These are phyloP conservation scores for Gymnobelideus leadbeateri DNA, from an alignment of 2,113 vertebrate species.

Conservation along the genomic window DNA sequence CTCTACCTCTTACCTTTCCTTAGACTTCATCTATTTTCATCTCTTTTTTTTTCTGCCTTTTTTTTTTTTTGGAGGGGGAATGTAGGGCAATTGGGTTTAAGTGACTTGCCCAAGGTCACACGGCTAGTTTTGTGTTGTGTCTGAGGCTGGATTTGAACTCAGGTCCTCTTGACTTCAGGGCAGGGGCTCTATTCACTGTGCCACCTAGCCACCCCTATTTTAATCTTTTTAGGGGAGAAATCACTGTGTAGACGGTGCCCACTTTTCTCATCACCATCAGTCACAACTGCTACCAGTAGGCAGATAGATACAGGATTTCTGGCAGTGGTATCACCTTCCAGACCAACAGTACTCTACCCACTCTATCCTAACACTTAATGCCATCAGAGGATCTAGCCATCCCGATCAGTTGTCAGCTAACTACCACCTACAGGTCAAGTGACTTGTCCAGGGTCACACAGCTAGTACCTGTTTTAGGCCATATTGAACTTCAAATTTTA, in stretches of 20 bases:
- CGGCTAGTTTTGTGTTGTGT: too few species aligned
- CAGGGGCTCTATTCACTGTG: too few species aligned
- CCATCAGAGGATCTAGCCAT: neutral
- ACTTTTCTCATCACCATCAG: neutral
- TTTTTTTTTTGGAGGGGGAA: too few species aligned
- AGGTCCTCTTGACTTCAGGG: too few species aligned
- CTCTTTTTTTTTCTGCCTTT: too few species aligned
- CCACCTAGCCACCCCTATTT: too few species aligned
- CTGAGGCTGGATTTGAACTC: too few species aligned
- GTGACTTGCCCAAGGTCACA: too few species aligned
- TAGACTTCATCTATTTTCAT: neutral
- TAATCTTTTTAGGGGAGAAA: neutral
- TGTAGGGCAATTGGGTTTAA: too few species aligned
- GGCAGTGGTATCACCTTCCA: neutral
- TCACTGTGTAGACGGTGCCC: neutral
- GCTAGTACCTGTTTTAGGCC: neutral
- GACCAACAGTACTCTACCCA: neutral
- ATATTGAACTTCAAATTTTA: neutral
- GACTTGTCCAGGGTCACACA: neutral
- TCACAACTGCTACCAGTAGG: neutral
- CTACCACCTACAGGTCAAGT: neutral
- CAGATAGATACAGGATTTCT: neutral
- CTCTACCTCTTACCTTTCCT: neutral
- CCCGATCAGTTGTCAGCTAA: neutral
- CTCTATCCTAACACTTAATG: neutral